Evolutionary conservation across 2,797 vertebrate genomes (phyloP).

Genomic region (Girardinus metallicus): DNA sequence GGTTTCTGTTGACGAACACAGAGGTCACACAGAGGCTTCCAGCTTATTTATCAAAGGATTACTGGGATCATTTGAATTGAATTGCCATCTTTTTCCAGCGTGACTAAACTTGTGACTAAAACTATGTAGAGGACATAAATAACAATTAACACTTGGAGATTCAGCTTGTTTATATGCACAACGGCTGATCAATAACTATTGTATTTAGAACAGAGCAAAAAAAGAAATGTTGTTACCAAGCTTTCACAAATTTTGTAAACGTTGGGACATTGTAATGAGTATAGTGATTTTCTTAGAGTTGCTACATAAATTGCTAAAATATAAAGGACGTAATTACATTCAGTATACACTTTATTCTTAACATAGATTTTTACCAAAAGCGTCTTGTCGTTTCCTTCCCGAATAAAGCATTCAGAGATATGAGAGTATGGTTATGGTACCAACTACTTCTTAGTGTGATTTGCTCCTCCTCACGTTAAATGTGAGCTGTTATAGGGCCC

Average conservation of each 20-base stretch:
- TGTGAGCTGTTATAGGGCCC: slow-evolving; percentile 82
- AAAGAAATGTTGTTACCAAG: background rate
- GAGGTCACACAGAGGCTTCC: slow-evolving; percentile 73
- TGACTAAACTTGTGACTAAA: slow-evolving; percentile 56
- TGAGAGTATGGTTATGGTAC: slow-evolving; percentile 64
- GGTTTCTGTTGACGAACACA: slow-evolving; percentile 77
- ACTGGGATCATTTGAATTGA: slow-evolving; percentile 62
- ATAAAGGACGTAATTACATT: background rate
- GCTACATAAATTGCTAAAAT: slow-evolving; percentile 13
- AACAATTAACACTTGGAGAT: slow-evolving; percentile 32
- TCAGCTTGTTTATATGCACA: background rate
- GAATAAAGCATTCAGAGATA: slow-evolving; percentile 61
- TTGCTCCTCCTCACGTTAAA: slow-evolving; percentile 68
- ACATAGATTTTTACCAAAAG: slow-evolving; percentile 35
- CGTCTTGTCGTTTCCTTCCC: slow-evolving; percentile 30
- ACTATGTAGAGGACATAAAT: slow-evolving; percentile 38
- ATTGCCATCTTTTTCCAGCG: slow-evolving; percentile 54
- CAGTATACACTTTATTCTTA: slow-evolving; percentile 16
- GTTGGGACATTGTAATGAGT: background rate
- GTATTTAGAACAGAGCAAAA: slow-evolving; percentile 18
- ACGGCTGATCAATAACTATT: slow-evolving; percentile 10
- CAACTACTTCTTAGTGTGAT: slow-evolving; percentile 77
- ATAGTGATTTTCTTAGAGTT: slow-evolving; percentile 15
- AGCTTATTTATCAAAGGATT: slow-evolving; percentile 69
- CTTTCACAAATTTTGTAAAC: slow-evolving; percentile 4